Base-by-base conservation (phyloP, 2,797 vertebrate species). In the Dryobates pubescens region DNA sequence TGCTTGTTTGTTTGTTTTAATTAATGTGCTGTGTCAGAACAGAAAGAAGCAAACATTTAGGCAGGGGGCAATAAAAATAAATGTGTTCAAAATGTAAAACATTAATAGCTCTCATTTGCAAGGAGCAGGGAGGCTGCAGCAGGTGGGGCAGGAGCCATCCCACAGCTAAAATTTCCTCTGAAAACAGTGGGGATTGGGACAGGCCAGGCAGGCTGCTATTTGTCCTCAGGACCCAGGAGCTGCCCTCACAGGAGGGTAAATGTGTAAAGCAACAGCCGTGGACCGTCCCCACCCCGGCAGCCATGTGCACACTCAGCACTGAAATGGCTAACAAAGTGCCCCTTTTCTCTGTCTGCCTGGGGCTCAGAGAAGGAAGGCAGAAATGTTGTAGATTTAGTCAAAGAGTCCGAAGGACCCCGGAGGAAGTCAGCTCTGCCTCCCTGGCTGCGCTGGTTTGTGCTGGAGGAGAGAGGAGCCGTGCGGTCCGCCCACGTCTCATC, bases 91-190 rank as follows among this genome's bases (percentile, higher is more conserved):
- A 92, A 93, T 61, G 70, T 86, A 69, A 94, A 94, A 94, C 89
- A 81, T 90, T 96, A 90, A 88, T 93, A 72, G 45, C 85, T 59
- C 59, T 92, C 61, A 91, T 94, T 89, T 89, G 82, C 88, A 92
- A 92, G 78, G 32, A 51, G 86, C 41, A 41, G 41, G 41, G 27
- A 47, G 82, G 81, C 72, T 85, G 27, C 56, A 65, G n/a, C 32
- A 2, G 62, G 22, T 88, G 57, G 27, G 18, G 6, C 43, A 45
- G 57, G 74, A 79, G 34, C 34, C 9, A 3, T 4, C 6, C 56
- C 68, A 32, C 73, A 82, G 26, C n/a, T 63, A 64, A 5, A 13
- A 24, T 57, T 90, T 90, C 73, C 68, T 74, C 68, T 51, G 69
- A 79, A 78, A 77, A 71, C 76, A 68, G 26, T 75, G 47, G 43